phyloP scores from a whole-genome alignment of 1,140 invertebrate species.

The Drosophila busckii region DNA sequence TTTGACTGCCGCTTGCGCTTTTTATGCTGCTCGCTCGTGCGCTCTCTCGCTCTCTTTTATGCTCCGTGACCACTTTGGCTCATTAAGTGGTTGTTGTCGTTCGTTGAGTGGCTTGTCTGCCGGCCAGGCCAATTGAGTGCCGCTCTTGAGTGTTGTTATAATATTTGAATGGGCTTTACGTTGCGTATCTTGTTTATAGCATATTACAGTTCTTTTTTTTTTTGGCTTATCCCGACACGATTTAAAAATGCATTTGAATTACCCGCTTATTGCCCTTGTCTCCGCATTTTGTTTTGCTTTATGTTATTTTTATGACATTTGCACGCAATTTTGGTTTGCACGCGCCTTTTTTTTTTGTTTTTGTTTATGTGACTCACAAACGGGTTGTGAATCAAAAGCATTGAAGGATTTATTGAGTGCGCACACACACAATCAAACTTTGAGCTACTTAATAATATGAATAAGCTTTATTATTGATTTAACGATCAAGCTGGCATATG shows the following conservation, averaged over 20 bases:
- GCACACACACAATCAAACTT: too few species aligned
- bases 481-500: too few species aligned
- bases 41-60: background rate
- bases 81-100: conserved; percentile 38
- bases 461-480: too few species aligned
- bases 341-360: conserved; percentile 27
- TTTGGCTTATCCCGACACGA: conserved; percentile 42
- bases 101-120: conserved; percentile 52
- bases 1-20: conserved; percentile 12
- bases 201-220: conserved; percentile 33
- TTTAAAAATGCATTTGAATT: conserved; percentile 64
- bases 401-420: conserved; percentile 30
- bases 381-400: conserved; percentile 27
- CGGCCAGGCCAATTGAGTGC: conserved; percentile 53
- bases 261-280: conserved; percentile 30
- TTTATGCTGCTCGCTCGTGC: background rate
- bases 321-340: conserved; percentile 40
- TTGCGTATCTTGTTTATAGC: conserved; percentile 56
- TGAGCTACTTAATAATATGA: too few species aligned
- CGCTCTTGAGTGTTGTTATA: conserved; percentile 61
- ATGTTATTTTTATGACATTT: conserved; percentile 64
- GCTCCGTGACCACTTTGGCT: conserved; percentile 23
- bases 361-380: conserved; percentile 42
- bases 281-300: conserved; percentile 51
- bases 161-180: conserved; percentile 64